Evolutionary conservation across 2,888 invertebrate species (phyloP), one percentile per base, ranked within the genome.

Genomic region (Aplocera efformata): DNA sequence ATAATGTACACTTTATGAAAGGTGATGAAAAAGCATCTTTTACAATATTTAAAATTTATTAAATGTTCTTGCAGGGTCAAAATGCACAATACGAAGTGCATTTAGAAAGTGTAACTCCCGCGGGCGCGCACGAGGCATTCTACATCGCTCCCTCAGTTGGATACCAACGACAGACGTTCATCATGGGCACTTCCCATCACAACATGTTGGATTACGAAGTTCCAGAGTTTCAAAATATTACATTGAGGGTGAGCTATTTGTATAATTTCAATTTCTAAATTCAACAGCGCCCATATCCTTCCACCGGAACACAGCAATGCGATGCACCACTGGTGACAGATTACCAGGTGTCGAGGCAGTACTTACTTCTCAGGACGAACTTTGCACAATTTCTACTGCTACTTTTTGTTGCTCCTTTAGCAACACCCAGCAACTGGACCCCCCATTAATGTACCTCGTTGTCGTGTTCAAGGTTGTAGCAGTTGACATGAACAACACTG

Each of bases 131-230:
- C 1, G 64, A 73, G 0, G 91, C 91, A 0, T 93, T 92, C 71
- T 76, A 89, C 58, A 75, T 93, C 7, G 89, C 91, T 10, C 93
- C 93, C 0, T 74, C 70, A 20, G 78, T 80, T 2, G 93, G 92
- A 7, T 92, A 92, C 67, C 91, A 91, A 63, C 61, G 73, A 2
- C 90, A 90, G 45, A 72, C 75, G 28, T 91, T 92, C 65, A 83
- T 88, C 20, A 79, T 93, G 65, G 89, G 89, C 6, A 90, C 92
- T 1, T 54, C 67, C 1, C 74, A 91, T 64, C 85, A 90, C 42
- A 60, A 63, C 3, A 70, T 85, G 59, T 73, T 93, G 10, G 92
- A 93, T 63, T 93, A 79, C 57, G 93, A 92, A 65, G 75, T 86
- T 17, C 50, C 59, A 0, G 58, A 68, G 1, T 92, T 90, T 83